Conservation (phyloP, 2,113 vertebrate genomes). For the Dicrurus megarhynchus region DNA sequence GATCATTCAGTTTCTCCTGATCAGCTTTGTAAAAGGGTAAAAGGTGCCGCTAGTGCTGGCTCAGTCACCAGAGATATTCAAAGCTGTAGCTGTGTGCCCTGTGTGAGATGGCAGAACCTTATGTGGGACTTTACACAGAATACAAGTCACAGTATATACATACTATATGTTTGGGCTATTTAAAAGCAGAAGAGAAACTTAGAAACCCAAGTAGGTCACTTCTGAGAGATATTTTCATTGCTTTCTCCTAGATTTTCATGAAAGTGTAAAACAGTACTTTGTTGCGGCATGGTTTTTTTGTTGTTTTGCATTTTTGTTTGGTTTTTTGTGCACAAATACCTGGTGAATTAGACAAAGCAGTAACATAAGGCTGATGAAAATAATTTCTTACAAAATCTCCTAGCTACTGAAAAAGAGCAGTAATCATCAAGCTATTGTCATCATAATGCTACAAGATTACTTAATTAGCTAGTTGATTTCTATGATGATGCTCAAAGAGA, state of each 20-base stretch:
- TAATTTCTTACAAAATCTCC: not conserved
- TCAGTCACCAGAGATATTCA: not conserved
- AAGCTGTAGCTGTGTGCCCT: not conserved
- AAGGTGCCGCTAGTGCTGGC: accelerated
- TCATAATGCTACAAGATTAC: not conserved
- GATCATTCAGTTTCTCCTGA: not conserved
- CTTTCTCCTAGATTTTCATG: not conserved
- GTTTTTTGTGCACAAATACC: not conserved
- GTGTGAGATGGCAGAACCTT: not conserved
- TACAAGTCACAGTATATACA: not conserved
- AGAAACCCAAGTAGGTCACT: not conserved
- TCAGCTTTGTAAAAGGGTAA: not conserved
- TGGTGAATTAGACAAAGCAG: not conserved
- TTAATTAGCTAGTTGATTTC: not conserved
- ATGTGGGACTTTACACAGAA: not conserved
- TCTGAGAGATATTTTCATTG: not conserved
- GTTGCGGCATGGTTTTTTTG: too few species aligned
- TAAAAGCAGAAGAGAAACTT: not conserved
- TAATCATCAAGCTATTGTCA: not conserved
- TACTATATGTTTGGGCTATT: not conserved
- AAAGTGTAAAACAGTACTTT: too few species aligned
- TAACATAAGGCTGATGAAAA: not conserved
- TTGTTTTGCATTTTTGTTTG: not conserved
- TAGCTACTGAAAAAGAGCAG: not conserved
- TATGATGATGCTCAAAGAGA: not conserved